A percentile compares a stretch with the other conserved stretches of the same genome.
Conservation (phyloP, 2,888 invertebrate species). For the Zygothrica quintamaculata region DNA sequence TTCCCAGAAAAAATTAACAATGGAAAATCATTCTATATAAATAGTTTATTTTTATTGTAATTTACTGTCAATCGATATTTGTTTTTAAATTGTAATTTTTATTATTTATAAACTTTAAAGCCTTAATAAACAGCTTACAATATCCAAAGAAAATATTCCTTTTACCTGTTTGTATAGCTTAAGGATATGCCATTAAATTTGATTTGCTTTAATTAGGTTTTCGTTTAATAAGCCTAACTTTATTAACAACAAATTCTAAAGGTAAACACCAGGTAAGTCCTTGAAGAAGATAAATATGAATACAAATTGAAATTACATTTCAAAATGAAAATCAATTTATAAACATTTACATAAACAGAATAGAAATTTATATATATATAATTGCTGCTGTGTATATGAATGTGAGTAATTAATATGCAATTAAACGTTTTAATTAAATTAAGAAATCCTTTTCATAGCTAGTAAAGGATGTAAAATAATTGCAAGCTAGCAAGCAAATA, state of each 20-base stretch:
- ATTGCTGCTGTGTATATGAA: background rate
- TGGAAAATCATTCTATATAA: too few relatives aligned
- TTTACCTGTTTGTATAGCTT: too few relatives aligned
- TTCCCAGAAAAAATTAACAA: slow-evolving; percentile 33
- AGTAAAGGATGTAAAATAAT: background rate
- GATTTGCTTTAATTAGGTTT: too few relatives aligned
- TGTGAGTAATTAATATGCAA: slow-evolving; percentile 22
- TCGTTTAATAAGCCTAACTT: too few relatives aligned
- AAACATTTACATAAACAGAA: slow-evolving; percentile 7
- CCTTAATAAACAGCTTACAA: too few relatives aligned
- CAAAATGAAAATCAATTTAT: slow-evolving; percentile 30
- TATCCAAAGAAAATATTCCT: too few relatives aligned
- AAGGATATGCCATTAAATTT: too few relatives aligned
- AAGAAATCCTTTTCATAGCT: slow-evolving; percentile 3
- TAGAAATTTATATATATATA: background rate
- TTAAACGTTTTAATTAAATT: slow-evolving; percentile 13
- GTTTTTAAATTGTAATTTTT: too few relatives aligned
- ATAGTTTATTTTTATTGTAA: too few relatives aligned
- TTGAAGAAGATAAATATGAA: slow-evolving; percentile 3
- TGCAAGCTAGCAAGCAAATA: background rate
- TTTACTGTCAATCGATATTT: too few relatives aligned
- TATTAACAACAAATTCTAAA: slow-evolving; percentile 38
- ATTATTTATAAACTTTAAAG: too few relatives aligned
- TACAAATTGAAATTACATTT: background rate
- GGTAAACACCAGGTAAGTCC: background rate